Evolutionary conservation across 2,113 vertebrate species (phyloP).

Genomic region (Trematocara stigmaticum): DNA sequence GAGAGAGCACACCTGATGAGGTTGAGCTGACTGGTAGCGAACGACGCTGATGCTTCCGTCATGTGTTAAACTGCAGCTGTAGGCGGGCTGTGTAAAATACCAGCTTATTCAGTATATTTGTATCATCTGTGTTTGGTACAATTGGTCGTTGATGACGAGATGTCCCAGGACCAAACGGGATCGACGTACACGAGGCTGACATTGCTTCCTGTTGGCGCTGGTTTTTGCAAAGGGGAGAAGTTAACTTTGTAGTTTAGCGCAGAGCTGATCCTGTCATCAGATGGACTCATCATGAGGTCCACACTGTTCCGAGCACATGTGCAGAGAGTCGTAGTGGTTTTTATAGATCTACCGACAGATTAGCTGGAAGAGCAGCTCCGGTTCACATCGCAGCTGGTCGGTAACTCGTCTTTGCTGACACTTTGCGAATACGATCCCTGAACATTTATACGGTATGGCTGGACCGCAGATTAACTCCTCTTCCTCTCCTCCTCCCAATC

Average conservation of each 20-base stretch:
- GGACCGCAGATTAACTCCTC: neutral
- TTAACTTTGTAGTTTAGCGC: neutral
- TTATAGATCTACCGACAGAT: neutral
- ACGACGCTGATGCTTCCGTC: neutral
- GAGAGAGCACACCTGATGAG: neutral
- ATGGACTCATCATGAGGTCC: neutral
- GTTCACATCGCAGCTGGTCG: neutral
- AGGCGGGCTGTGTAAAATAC: neutral
- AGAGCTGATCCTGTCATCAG: neutral
- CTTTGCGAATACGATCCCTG: neutral
- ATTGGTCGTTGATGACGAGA: neutral
- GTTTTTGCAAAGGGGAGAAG: neutral
- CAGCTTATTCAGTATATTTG: neutral
- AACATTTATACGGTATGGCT: neutral
- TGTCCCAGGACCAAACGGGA: neutral
- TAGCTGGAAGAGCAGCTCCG: neutral
- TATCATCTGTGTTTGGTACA: neutral
- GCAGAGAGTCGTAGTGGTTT: neutral
- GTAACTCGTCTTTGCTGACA: neutral
- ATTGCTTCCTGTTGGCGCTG: neutral
- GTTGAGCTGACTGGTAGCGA: neutral
- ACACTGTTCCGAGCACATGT: neutral
- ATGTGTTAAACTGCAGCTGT: neutral
- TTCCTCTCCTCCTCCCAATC: slow-evolving; percentile 51
- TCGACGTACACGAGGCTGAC: neutral